Evolutionary conservation across 2,888 invertebrate genomes (phyloP), one percentile per base, ranked within the genome.

Genomic region (Chydorus sphaericus): DNA sequence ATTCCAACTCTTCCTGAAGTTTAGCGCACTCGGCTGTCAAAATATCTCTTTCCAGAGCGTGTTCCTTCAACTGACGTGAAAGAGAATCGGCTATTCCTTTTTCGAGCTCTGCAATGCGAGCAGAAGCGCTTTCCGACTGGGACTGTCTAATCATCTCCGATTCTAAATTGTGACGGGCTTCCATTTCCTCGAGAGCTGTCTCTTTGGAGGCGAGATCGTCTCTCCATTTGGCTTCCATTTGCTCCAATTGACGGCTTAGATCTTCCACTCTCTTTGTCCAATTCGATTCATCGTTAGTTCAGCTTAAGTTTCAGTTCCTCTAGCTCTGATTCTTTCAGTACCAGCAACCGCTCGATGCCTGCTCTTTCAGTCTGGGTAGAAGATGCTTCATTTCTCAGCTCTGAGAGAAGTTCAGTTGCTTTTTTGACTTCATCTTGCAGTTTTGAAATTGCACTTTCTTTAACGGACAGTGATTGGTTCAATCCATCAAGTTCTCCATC

Each of bases 1-100:
- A 60, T 30, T 67, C 64, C 10, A 67, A 58, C 56, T 64, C 58
- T 31, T 63, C 61, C 56, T 64, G 67, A 56, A 65, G 63, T 18
- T 59, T 56, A 8, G 55, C 55, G 20, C 63, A 26, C 60, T 63
- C 59, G 55, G 58, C 48, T 55, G 62, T 61, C 5, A 59, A 59
- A 50, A 54, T 48, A 59, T 60, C 44, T 58, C 60, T 57, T 44
- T 62, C 48, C 59, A 38, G 55, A 57, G 54, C 44, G 39, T 63
- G 53, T 60, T 63, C 59, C 49, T 48, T 8, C 18, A 59, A 61
- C 53, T 63, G 62, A 16, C 55, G 56, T n/a, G n/a, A n/a, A 53
- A 61, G 60, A 20, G 62, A 50, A 7, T 11, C 11, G 11, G 14
- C 11, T 5, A 44, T 11, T 44, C 28, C 28, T 28, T 26, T 23